Percentiles rank a stretch among this genome's conserved stretches.
These are phyloP conservation scores for Acanthococcus lagerstroemiae DNA, from an alignment of 2,888 invertebrate species.

Conservation along the genomic window DNA sequence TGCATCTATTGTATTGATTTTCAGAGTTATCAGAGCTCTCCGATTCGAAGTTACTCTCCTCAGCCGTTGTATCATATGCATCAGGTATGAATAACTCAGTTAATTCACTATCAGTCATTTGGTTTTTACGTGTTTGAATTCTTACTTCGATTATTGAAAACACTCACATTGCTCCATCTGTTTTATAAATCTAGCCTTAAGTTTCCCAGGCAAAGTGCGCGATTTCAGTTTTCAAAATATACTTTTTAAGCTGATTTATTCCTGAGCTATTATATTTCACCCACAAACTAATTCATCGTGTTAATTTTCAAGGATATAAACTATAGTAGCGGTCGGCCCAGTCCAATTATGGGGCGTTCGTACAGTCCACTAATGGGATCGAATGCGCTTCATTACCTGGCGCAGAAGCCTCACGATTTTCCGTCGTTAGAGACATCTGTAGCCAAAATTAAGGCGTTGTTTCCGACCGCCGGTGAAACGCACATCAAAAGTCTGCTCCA, in stretches of 20 bases:
- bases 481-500: conserved; percentile 76
- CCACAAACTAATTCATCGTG: not conserved
- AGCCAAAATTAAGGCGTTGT: conserved; percentile 72
- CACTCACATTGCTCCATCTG: no score
- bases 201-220: no score
- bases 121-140: no score
- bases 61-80: conserved; percentile 33
- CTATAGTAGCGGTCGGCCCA: conserved; percentile 43
- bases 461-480: conserved; percentile 80
- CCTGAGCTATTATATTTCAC: no score
- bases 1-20: not conserved
- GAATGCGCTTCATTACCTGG: conserved; percentile 38
- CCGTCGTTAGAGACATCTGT: conserved; percentile 63
- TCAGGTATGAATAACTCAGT: no score
- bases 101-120: no score
- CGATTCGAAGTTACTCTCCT: conserved; percentile 31
- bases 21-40: conserved; percentile 24
- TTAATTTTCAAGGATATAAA: conserved; percentile 42
- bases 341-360: conserved; percentile 46
- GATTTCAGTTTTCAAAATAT: not conserved
- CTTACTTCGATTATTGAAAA: no score
- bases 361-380: conserved; percentile 44
- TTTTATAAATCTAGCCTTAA: no score
- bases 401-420: conserved; percentile 44
- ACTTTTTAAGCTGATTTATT: not conserved